Evolutionary conservation across 2,797 vertebrate species (phyloP), one percentile per base, ranked within the genome.

Genomic region (Sebastes goodei): DNA sequence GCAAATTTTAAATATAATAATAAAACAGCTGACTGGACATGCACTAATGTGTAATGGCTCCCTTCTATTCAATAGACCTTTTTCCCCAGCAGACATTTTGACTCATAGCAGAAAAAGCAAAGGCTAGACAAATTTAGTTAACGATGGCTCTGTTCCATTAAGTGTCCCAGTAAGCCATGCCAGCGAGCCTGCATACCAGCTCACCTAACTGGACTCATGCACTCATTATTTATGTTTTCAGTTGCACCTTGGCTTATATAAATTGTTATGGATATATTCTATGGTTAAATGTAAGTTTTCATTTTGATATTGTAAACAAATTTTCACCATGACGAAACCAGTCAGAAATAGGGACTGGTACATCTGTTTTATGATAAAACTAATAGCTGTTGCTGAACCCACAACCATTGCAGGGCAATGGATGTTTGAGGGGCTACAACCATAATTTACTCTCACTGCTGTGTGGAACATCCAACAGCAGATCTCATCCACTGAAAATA

Each of bases 401-500:
- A 59, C 25, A 27, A 20, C 53, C n/a, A 59, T 53, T 14, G 21
- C 60, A 33, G 2, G 12, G 4, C 25, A 66, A 72, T 64, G 35
- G 42, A 42, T 70, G 60, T 62, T 87, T 83, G 23, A 71, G 64
- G 53, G 42, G 23, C 62, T 76, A 27, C 42, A 69, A 62, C 72
- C 35, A 61, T 68, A 42, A 76, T 85, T 74, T 80, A 72, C 70
- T 76, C 38, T 64, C 17, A 74, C 30, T 6, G 53, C 61, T 71
- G 65, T 64, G 38, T 65, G 30, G 27, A 73, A 74, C 52, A 71
- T 70, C 73, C 71, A 70, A 60, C 57, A 49, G 71, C 72, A 80
- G 73, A 69, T 71, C 55, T 66, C 57, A 42, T 80, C 79, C 56
- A 52, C 66, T 38, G 53, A 80, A 87, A 87, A 89, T 88, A 85